Percentiles rank a stretch among this genome's conserved stretches.
Conservation (phyloP, 2,113 vertebrate genomes). For the Phasianus colchicus region DNA sequence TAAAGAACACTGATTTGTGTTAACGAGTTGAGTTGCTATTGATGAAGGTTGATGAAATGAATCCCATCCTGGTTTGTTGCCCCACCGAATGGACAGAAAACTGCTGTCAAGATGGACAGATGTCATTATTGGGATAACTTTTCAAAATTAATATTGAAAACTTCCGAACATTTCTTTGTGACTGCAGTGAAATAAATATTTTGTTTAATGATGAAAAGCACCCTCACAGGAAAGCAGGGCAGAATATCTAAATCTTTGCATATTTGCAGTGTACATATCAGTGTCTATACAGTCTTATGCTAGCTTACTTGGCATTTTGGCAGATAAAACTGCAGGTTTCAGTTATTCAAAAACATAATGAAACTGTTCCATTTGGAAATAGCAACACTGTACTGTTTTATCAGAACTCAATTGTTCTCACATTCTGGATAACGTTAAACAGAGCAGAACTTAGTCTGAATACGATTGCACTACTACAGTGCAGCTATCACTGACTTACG, state of each 20-base stretch:
- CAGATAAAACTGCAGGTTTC: neutral
- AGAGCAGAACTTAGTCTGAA: neutral
- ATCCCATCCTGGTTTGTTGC: rapidly evolving
- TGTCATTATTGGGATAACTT: neutral
- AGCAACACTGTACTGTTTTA: neutral
- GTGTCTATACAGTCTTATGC: neutral
- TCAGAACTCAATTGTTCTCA: rapidly evolving
- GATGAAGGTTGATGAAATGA: neutral
- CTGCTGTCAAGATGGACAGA: neutral
- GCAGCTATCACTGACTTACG: neutral
- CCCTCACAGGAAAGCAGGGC: no score
- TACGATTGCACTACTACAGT: neutral
- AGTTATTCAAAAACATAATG: neutral
- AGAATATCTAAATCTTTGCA: neutral
- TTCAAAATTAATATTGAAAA: neutral
- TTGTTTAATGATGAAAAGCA: neutral
- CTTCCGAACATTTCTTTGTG: neutral
- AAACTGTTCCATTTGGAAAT: neutral
- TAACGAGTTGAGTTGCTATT: neutral
- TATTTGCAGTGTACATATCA: neutral
- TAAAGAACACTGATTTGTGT: neutral
- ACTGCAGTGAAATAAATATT: neutral
- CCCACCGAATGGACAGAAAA: neutral
- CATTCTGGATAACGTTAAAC: neutral
- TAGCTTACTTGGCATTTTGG: neutral